These are phyloP conservation scores for Euschistus heros DNA, from an alignment of 1,140 invertebrate species.

Conservation along the genomic window DNA sequence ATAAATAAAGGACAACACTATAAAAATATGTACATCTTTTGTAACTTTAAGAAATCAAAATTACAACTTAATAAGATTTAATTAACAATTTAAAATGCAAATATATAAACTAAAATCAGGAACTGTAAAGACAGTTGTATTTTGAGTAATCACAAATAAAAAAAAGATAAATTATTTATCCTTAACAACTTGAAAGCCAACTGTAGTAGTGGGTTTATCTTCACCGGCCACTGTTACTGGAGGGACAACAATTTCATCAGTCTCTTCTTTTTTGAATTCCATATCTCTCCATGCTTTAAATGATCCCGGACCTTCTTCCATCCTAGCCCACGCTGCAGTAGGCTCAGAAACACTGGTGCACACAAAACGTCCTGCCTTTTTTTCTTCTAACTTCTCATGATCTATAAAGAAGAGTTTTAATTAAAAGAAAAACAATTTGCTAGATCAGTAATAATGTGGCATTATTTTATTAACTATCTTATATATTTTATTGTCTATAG, in stretches of 20 bases:
- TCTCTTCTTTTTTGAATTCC: not conserved
- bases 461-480: too few relatives aligned
- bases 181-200: slow-evolving; percentile 14
- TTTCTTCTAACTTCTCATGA: not conserved
- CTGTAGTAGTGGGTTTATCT: not conserved
- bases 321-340: not conserved
- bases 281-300: not conserved
- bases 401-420: not conserved
- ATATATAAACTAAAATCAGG: too few relatives aligned
- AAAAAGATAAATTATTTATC: not conserved
- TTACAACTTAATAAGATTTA: too few relatives aligned
- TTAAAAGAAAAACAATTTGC: too few relatives aligned
- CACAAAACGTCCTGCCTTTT: slow-evolving; percentile 10
- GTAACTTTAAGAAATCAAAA: too few relatives aligned
- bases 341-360: slow-evolving; percentile 15
- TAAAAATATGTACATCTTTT: too few relatives aligned
- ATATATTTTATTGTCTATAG: too few relatives aligned
- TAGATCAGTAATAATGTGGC: too few relatives aligned
- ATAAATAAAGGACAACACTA: too few relatives aligned
- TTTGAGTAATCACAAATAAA: too few relatives aligned
- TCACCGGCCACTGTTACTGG: not conserved
- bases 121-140: too few relatives aligned
- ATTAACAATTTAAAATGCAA: too few relatives aligned
- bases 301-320: not conserved
- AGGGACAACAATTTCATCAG: not conserved